A percentile compares a stretch with the other conserved stretches of the same genome.
Conservation (phyloP, 2,113 vertebrate species). For the Ictalurus furcatus region DNA sequence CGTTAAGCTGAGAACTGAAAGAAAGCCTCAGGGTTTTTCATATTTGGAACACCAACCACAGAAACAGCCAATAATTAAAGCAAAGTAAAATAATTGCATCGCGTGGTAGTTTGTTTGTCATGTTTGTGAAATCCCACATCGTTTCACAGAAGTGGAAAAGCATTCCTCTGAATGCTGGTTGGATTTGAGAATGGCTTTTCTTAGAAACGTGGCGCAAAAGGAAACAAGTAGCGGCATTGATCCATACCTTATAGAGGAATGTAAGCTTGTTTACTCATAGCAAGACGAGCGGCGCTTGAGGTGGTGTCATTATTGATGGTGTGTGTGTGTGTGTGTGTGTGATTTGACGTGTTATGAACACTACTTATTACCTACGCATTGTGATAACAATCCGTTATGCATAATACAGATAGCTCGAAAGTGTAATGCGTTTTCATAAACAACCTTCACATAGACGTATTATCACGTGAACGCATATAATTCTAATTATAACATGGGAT, state of each 20-base stretch:
- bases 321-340: not conserved
- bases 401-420: no score
- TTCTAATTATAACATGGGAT: not conserved
- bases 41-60: not conserved
- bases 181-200: conserved; percentile 4
- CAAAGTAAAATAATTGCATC: not conserved
- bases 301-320: conserved; percentile 41
- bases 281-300: conserved; percentile 32
- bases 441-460: no score
- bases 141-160: not conserved
- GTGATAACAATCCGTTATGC: not conserved
- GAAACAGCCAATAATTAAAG: not conserved
- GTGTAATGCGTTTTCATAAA: not conserved
- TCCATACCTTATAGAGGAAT: conserved; percentile 31
- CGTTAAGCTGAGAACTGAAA: not conserved
- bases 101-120: not conserved
- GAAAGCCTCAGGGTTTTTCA: not conserved
- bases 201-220: not conserved
- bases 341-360: no score
- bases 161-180: conserved; percentile 22
- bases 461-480: no score
- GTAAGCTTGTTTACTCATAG: conserved; percentile 47
- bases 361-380: not conserved
- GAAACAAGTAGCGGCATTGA: conserved; percentile 35
- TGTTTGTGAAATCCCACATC: not conserved